Evolutionary conservation across 2,888 invertebrate genomes (phyloP).

Genomic region (Marronus borbonicus): DNA sequence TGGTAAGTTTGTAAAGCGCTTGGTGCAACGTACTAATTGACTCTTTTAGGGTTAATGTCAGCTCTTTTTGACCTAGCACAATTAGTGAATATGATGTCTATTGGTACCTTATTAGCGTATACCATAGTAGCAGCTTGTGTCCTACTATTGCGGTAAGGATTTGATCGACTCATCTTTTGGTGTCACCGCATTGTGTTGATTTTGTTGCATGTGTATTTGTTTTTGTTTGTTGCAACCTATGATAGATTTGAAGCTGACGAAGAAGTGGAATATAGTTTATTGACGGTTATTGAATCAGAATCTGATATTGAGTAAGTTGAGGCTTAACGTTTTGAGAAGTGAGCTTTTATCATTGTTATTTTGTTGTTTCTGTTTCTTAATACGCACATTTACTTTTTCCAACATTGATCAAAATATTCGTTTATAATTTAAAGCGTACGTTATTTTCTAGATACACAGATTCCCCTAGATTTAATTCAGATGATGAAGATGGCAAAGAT

Average conservation of each 20-base stretch:
- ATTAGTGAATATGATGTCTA: conserved; percentile 97
- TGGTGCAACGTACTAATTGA: background rate
- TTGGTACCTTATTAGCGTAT: conserved; percentile 91
- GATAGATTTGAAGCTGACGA: conserved; percentile 39
- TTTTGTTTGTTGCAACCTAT: conserved; percentile 24
- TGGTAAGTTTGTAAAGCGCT: conserved; percentile 69
- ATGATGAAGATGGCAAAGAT: conserved; percentile 2
- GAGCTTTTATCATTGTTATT: too few species aligned
- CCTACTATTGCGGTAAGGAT: conserved; percentile 82
- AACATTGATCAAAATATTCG: background rate
- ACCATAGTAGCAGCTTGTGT: conserved; percentile 94
- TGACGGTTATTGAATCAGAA: conserved; percentile 24
- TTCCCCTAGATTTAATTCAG: conserved; percentile 38
- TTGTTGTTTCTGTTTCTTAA: background rate
- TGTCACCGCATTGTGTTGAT: conserved; percentile 31
- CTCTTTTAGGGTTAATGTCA: conserved; percentile 81
- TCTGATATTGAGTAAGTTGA: conserved; percentile 49
- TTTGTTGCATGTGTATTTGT: conserved; percentile 45
- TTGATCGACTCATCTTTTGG: conserved; percentile 28
- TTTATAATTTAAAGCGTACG: too few species aligned
- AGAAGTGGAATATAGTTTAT: conserved; percentile 39
- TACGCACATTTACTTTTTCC: background rate
- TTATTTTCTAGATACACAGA: conserved; percentile 53
- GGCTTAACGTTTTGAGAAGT: background rate
- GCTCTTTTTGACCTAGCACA: conserved; percentile 90